Evolutionary conservation across 2,888 invertebrate species (phyloP), one percentile per base, ranked within the genome.

Genomic region (Cerastoderma edule): DNA sequence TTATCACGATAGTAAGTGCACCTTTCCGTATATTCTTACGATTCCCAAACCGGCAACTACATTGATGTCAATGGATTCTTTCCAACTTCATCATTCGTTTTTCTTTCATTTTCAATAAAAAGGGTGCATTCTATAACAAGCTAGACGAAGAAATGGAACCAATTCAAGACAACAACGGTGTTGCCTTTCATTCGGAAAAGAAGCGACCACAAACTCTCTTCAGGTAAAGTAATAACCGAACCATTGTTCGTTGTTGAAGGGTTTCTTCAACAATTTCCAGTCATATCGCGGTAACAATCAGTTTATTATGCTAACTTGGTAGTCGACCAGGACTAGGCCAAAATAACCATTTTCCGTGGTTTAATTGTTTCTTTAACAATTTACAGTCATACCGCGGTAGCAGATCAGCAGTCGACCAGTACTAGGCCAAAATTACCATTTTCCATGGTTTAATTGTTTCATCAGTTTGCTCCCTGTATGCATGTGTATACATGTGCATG

Each of bases 91-190:
- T 5, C 2, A 19, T 19, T 46, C n/a, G 1, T 5, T n/a, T 5
- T 46, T 16, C 1, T 46, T 46, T 2, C 2, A 46, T 19, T 1
- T 46, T 3, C 2, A 5, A 53, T 22, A n/a, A n/a, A 1, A 48
- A 80, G 80, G 80, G 80, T 13, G 39, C 30, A 2, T 77, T 80
- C 30, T 80, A 77, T 32, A 67, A 63, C 64, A 68, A 63, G 35
- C 67, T 80, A 19, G 74, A 77, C 44, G 80, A 80, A 64, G 50
- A 22, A 6, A 63, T 44, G 22, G 80, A 75, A 8, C 57, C 35
- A 22, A 50, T 19, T 65, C 2, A 53, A 22, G 16, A 39, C 39
- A 39, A 13, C 10, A 16, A 13, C 10, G 39, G 16, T 39, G 16
- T 13, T 16, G 16, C 8, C 8, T n/a, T n/a, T n/a, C n/a, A n/a